Evolutionary conservation across 1,140 invertebrate species (phyloP).

Genomic region (Eciton burchellii): DNA sequence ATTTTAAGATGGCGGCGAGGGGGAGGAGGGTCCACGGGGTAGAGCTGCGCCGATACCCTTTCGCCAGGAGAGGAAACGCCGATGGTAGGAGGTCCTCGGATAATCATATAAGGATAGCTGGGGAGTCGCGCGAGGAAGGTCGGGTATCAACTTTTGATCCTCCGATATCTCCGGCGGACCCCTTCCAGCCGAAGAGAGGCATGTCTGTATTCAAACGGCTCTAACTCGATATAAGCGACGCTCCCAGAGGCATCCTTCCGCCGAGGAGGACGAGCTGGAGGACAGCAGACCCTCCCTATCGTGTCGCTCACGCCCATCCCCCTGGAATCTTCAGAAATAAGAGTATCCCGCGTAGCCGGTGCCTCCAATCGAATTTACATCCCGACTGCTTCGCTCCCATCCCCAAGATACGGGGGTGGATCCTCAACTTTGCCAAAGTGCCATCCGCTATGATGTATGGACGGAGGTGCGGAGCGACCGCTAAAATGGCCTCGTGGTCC

Average conservation of each 20-base stretch:
- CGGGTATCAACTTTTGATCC: conserved; percentile 83
- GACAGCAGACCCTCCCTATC: conserved; percentile 67
- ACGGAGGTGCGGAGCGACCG: background rate
- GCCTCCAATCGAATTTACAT: conserved; percentile 83
- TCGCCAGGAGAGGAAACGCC: conserved; percentile 37
- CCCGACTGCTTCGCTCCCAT: conserved; percentile 56
- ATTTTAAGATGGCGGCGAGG: conserved; percentile 47
- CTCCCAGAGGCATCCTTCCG: conserved; percentile 78
- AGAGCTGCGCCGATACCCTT: conserved; percentile 45
- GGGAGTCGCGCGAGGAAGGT: conserved; percentile 63
- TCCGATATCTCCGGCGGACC: conserved; percentile 70
- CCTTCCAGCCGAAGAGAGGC: conserved; percentile 31
- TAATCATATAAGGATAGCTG: conserved; percentile 81
- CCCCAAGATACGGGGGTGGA: background rate
- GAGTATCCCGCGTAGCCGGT: conserved; percentile 74
- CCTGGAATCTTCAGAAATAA: conserved; percentile 65
- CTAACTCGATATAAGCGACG: conserved; percentile 84
- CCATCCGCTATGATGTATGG: conserved; percentile 22
- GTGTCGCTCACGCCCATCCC: conserved; percentile 59
- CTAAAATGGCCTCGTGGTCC: conserved; percentile 33
- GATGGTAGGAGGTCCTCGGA: conserved; percentile 71
- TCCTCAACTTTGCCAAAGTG: conserved; percentile 25
- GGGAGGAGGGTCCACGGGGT: conserved; percentile 5
- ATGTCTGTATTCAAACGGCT: conserved; percentile 83
- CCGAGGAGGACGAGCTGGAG: conserved; percentile 69